Base-by-base conservation (phyloP, 2,113 vertebrate genomes). In the Entomyzon cyanotis region DNA sequence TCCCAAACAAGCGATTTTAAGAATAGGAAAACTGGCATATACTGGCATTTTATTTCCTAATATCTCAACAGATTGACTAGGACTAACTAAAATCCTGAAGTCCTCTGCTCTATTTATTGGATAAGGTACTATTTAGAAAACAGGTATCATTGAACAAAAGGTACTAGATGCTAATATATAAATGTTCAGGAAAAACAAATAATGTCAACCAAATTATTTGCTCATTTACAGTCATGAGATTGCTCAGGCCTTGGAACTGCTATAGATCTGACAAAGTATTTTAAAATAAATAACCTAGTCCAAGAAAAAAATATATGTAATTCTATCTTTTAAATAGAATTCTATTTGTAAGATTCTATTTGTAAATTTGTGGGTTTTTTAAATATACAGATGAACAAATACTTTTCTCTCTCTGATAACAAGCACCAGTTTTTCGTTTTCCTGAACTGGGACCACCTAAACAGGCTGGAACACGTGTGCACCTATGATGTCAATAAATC, bases 291-390 rank as follows among this genome's bases (percentile, higher is more conserved):
- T 46, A 49, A 90, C 3, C 2, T 15, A 46, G 31, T 30, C 11
- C 8, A 81, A 75, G 30, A 62, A 84, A 67, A 67, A 62, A 56
- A 7, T 1, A 6, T 3, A n/a, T 3, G 22, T 20, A 28, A 37
- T 25, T 70, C 46, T n/a, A n/a, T 3, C 8, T 65, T 78, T 62
- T 55, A 13, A 9, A 42, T 6, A 49, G 8, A 63, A 15, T 3
- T 8, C 2, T 44, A 41, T 30, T 46, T 58, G 27, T 80, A n/a
- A n/a, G n/a, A 15, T 3, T 8, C 2, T 44, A 41, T 30, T 46
- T 58, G 27, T 80, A n/a, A n/a, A n/a, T n/a, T n/a, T n/a, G 11
- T 35, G 18, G 2, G 0, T 0, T n/a, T 39, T 41, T 47, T 46
- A 25, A 2, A 27, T 5, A 44, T 2, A 35, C 18, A 8, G 1